phyloP scores from a whole-genome alignment of 1,140 invertebrate genomes.

The Sarcophaga peregrina region DNA sequence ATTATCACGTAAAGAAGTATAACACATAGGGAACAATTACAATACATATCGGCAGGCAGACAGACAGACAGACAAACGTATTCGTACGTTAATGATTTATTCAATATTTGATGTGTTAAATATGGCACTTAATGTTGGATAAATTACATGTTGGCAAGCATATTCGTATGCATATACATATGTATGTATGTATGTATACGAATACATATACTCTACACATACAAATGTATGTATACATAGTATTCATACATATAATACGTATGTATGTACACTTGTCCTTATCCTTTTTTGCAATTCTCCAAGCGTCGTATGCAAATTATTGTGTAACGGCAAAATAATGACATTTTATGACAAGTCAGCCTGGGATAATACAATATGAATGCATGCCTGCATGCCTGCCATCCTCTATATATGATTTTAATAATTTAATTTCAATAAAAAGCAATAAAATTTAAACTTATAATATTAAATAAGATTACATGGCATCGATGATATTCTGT shows the following conservation, averaged over 20 bases:
- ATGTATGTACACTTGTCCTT: no score
- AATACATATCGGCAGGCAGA: no score
- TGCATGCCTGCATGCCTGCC: not conserved
- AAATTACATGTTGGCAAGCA: slow-evolving; percentile 21
- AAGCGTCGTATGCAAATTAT: not conserved
- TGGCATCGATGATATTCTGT: no score
- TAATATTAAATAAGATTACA: no score
- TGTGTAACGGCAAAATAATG: slow-evolving; percentile 5
- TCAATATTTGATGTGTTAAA: slow-evolving; percentile 36
- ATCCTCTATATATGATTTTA: not conserved
- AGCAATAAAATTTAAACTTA: no score
- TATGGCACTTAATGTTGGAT: slow-evolving; percentile 32
- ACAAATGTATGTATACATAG: no score
- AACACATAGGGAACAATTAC: no score
- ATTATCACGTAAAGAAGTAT: not conserved
- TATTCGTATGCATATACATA: not conserved
- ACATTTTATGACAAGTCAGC: slow-evolving; percentile 5
- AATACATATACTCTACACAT: not conserved
- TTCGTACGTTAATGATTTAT: not conserved
- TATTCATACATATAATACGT: no score
- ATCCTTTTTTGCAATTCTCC: no score
- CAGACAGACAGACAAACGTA: no score
- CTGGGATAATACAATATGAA: not conserved
- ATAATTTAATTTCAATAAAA: slow-evolving; percentile 3
- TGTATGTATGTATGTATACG: not conserved